Base-by-base conservation (phyloP, 2,113 vertebrate genomes). In the Rhynchomys soricoides region DNA sequence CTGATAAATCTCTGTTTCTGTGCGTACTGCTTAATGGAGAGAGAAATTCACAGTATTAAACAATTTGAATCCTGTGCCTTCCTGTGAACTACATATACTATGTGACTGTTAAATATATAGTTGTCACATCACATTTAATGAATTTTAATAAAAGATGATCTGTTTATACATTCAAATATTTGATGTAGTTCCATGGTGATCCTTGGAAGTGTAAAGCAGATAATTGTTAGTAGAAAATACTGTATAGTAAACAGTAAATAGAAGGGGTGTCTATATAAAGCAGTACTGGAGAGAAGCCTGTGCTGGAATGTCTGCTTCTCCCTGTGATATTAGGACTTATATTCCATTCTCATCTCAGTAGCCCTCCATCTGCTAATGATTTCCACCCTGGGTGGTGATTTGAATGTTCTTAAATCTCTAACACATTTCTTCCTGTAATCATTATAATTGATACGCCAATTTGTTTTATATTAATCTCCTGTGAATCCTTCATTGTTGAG, bases 151-250 rank as follows among this genome's bases (percentile, higher is more conserved):
- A 87, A 83, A 21, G 12, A 50, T 75, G 11, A 40, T 71, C 48
- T 48, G 24, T 89, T 97, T 95, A 86, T 19, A 89, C 59, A 89
- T 70, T 82, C 34, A 83, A 88, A 19, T 88, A 16, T 88, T 93
- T 92, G 43, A 24, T 81, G 40, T 59, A 9, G 9, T 92, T 93
- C 43, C 50, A 8, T 55, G 24, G n/a, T 90, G 37, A 87, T 8
- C 43, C 40, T 59, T 74, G 0, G 70, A 92, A 77, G 4, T 1
- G 3, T 70, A 17, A 24, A 70, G 43, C 21, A 50, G 37, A 79
- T 7, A n/a, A 21, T 50, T 8, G 64, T 43, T 37, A 90, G 22
- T 15, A 85, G 55, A 7, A 34, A 64, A 43, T 26, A 57, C 52
- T 90, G 2, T 40, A 21, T 43, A 7, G 55, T 48, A n/a, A 90